These are phyloP conservation scores for Agrotis puta DNA, from an alignment of 2,888 invertebrate species.

Conservation along the genomic window DNA sequence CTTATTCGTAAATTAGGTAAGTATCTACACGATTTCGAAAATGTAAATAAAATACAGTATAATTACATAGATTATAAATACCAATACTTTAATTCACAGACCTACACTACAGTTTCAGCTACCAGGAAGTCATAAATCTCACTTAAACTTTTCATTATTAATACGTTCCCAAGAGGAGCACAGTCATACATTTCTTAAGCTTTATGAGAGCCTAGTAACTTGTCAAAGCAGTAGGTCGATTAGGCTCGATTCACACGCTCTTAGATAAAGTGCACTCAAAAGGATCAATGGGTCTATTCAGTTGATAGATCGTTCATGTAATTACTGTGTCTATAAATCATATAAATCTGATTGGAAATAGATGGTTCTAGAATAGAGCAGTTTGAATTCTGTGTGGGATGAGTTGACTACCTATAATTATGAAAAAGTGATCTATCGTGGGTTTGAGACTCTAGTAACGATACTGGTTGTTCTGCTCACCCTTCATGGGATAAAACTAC, in stretches of 20 bases:
- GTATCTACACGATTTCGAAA: background rate
- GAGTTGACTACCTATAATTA: slow-evolving; percentile 9
- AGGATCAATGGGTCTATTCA: slow-evolving; percentile 38
- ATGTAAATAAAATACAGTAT: slow-evolving; percentile 23
- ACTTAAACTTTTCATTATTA: slow-evolving; percentile 20
- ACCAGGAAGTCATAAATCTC: slow-evolving; percentile 43
- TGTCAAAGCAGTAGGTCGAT: slow-evolving; percentile 16
- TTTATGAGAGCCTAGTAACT: slow-evolving; percentile 31
- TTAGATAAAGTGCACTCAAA: slow-evolving; percentile 49
- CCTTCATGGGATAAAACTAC: background rate
- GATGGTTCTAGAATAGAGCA: slow-evolving; percentile 2
- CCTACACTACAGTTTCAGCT: slow-evolving; percentile 11
- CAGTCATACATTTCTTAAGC: slow-evolving; percentile 12
- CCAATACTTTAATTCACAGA: slow-evolving; percentile 42
- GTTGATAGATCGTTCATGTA: slow-evolving; percentile 19
- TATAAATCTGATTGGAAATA: slow-evolving; percentile 19
- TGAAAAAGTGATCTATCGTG: background rate
- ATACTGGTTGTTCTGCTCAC: slow-evolving; percentile 18
- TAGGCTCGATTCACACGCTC: slow-evolving; percentile 41
- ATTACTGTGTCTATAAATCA: slow-evolving; percentile 26
- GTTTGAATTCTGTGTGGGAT: background rate
- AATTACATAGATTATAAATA: slow-evolving; percentile 25
- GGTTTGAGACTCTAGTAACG: slow-evolving; percentile 22
- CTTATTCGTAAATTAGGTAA: background rate
- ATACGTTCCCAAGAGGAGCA: slow-evolving; percentile 15